Evolutionary conservation across 2,797 vertebrate genomes (phyloP).

Genomic region (Mormyrops attenuatus): DNA sequence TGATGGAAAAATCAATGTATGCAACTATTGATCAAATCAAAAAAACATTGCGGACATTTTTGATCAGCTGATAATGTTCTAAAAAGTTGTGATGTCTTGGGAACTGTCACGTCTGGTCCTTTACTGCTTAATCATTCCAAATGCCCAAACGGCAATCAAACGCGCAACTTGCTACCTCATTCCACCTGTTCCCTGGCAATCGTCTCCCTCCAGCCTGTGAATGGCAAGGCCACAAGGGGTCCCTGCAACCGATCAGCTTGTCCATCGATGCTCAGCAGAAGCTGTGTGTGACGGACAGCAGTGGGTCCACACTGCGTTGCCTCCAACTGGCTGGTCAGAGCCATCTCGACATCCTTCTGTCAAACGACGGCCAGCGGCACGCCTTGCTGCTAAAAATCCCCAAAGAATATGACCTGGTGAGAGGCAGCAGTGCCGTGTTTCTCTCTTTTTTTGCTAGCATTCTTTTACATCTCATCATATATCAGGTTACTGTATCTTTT

Average conservation of each 20-base stretch:
- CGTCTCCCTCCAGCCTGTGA: constrained; percentile 65
- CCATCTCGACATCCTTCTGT: constrained; percentile 66
- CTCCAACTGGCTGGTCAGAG: constrained; percentile 62
- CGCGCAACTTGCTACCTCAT: background rate
- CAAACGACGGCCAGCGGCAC: constrained; percentile 66
- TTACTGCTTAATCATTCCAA: background rate
- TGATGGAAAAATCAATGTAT: background rate
- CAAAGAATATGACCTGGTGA: constrained; percentile 89
- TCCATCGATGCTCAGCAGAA: constrained; percentile 64
- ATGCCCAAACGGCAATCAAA: background rate
- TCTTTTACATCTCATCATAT: background rate
- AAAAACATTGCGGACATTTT: background rate
- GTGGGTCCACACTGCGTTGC: constrained; percentile 60
- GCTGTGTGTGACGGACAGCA: constrained; percentile 69
- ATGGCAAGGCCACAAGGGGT: constrained; percentile 73
- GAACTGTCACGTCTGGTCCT: background rate
- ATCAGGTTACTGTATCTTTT: background rate
- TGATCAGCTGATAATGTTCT: background rate
- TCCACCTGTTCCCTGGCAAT: background rate
- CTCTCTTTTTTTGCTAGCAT: background rate
- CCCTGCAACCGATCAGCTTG: constrained; percentile 62
- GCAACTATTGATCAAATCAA: background rate
- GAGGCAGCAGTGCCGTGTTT: constrained; percentile 21
- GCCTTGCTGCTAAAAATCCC: constrained; percentile 79
- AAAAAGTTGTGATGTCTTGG: background rate